Base-by-base conservation (phyloP, 2,797 vertebrate species). In the Gymnodraco acuticeps region DNA sequence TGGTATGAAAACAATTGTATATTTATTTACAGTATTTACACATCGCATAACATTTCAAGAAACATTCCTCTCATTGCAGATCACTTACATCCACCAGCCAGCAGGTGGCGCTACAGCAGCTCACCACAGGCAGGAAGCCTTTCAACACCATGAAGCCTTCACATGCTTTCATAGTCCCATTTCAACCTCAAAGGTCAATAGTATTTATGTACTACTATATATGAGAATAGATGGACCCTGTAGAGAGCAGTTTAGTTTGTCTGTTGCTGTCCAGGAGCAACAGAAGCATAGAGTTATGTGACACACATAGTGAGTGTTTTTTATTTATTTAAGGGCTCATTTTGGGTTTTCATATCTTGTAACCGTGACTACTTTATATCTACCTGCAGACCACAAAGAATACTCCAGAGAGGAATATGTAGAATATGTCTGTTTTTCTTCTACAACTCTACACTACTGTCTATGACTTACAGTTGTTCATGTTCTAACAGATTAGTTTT, bases 21-120 rank as follows among this genome's bases (percentile, higher is more conserved):
- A 84, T 81, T 27, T 27, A 27, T 81, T 4, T 27, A 27, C 64
- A 88, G 20, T 43, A 50, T 78, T 54, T 72, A 43, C 46, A 78
- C 4, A 42, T 9, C 14, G 31, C 10, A 60, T 1, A 23, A 71
- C 52, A 58, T 81, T 59, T 67, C 60, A 33, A 72, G 73, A 27
- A 67, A 46, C 9, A 0, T 52, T 55, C 23, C 13, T 59, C 38
- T 15, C 14, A 64, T 20, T 60, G 61, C 23, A 59, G 67, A n/a
- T 66, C 55, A 67, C 5, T 16, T 55, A 19, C 55, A 45, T 51
- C 33, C 43, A 41, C 1, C 20, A 50, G 58, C 70, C 80, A 77
- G 3, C 65, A 81, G 84, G 70, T 0, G 70, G 78, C 6, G 59
- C 75, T 74, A 63, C 27, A 68, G 48, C 73, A 74, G 67, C 14